Evolutionary conservation across 2,797 vertebrate genomes (phyloP), one percentile per base, ranked within the genome.

Genomic region (Petrocephalus sullivani): DNA sequence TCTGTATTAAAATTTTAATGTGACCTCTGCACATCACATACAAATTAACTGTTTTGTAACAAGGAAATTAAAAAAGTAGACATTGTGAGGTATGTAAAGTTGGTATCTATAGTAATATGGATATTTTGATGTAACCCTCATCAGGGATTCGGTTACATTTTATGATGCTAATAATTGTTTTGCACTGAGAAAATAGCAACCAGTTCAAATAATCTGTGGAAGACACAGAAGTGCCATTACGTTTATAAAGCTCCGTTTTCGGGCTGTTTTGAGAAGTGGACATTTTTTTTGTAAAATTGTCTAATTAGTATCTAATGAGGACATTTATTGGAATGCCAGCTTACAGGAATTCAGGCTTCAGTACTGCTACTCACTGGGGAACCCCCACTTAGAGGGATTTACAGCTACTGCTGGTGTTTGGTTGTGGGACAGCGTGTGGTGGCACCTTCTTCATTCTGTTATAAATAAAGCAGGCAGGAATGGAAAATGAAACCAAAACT

Each of bases 161-260:
- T 81, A 81, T 41, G 33, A n/a, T 46, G 75, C 75, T 49, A 81
- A 49, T 81, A 81, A 81, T 81, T 81, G 19, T 81, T 49, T 81
- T 81, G 75, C 7, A 49, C 75, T 81, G 75, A 81, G 46, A 81
- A 81, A 49, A n/a, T 49, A 41, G 37, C 37, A 78, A 49, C 19
- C 75, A 81, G 16, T 81, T 46, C 41, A 37, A 33, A 81, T 46
- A 78, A 19, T 41, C 71, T 78, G 37, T n/a, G 71, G 71, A 78
- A 46, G 16, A 78, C 75, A 19, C 71, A 78, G 33, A 78, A n/a
- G 71, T n/a, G 37, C 16, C 71, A 46, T 46, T 46, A n/a, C 19
- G 75, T 49, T 81, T 49, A n/a, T 49, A 49, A 49, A 81, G 19
- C 16, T 49, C 49, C 41, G 6, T 81, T 49, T 81, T 41, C 46